Evolutionary conservation across 2,113 vertebrate species (phyloP).

Genomic region (Typhlomys cinereus): DNA sequence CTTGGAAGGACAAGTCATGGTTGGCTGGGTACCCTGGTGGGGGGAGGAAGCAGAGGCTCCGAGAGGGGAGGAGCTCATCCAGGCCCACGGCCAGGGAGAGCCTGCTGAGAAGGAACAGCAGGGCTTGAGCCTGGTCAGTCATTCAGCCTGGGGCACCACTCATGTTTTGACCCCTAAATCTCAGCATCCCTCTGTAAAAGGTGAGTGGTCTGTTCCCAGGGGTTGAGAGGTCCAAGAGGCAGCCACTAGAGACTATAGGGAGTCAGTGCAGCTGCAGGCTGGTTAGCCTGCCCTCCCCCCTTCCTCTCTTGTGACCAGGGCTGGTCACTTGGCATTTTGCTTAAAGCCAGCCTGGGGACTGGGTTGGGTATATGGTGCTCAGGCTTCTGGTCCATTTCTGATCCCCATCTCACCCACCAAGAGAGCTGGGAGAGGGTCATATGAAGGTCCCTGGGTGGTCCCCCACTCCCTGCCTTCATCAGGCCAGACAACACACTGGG

Average conservation of each 20-base stretch:
- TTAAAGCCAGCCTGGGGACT: neutral
- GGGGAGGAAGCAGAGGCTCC: conserved; percentile 76
- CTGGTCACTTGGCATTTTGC: neutral
- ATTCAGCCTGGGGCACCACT: neutral
- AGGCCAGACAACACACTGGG: conserved; percentile 85
- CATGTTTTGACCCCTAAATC: neutral
- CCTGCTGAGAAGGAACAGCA: neutral
- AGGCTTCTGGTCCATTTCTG: conserved; percentile 8
- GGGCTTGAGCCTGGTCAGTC: neutral
- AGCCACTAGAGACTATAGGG: neutral
- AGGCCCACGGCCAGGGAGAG: neutral
- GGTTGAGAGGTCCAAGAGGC: neutral
- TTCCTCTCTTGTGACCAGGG: neutral
- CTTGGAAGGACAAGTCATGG: conserved; percentile 90
- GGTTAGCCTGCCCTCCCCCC: neutral
- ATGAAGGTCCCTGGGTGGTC: neutral
- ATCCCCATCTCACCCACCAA: conserved; percentile 32
- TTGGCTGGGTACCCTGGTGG: conserved; percentile 84
- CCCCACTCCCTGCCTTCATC: conserved; percentile 22
- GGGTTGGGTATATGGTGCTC: neutral
- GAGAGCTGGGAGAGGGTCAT: conserved; percentile 2
- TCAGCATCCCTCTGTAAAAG: neutral
- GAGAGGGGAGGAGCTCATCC: conserved; percentile 3
- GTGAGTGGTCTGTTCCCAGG: neutral
- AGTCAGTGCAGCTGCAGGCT: neutral